Base-by-base conservation (phyloP, 2,113 vertebrate genomes). In the Cercocebus atys region DNA sequence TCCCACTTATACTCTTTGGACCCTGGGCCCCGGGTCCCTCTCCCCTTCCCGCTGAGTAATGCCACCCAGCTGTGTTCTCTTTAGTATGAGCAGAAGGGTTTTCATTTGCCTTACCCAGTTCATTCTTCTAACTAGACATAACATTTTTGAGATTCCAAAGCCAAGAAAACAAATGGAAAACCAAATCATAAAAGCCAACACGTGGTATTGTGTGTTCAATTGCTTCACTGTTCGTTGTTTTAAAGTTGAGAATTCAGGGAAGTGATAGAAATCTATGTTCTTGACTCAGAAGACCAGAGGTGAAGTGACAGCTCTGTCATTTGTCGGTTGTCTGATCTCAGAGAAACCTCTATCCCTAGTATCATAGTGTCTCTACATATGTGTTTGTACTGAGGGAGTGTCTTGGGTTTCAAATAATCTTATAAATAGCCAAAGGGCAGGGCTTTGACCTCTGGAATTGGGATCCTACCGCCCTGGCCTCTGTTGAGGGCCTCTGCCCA, bases 361-460 rank as follows among this genome's bases (percentile, higher is more conserved):
- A 86, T 64, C 90, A 40, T 2, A 68, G 30, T n/a, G 17, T 73
- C 14, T 64, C 59, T 90, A 30, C 22, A 12, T 64, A 32, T 92
- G 70, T 80, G 47, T 93, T 61, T 96, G 70, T 66, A 90, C 30
- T 38, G 20, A 40, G 27, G 32, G 17, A 20, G 32, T 90, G 57
- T 78, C 45, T 93, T 88, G 72, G 59, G 25, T 94, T 88, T 97
- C 59, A 91, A 25, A 82, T 82, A 85, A 85, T 96, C 88, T 94
- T 68, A 45, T 91, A 91, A 98, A 88, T 79, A 96, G 18, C 5
- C 82, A 88, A 96, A 91, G 22, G 59, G 2, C 59, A 93, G 50
- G 30, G 43, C 64, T 72, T 52, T 76, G 55, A 75, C 64, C 47
- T 90, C 35, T 94, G 85, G 82, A 91, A 79, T 96, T 95, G 22